Evolutionary conservation across 2,888 invertebrate species (phyloP).

Genomic region (Protophormia terraenovae): DNA sequence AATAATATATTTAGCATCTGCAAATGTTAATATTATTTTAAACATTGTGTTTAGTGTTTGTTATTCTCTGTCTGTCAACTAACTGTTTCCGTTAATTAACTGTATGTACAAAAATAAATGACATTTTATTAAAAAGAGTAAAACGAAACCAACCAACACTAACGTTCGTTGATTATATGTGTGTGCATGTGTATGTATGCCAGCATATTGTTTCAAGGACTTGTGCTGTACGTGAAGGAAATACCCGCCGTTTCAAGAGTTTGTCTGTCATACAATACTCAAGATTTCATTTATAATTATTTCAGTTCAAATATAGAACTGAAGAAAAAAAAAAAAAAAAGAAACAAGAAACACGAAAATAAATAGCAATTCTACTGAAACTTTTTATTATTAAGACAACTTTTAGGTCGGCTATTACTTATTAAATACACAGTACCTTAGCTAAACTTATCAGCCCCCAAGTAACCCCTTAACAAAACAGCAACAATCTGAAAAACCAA

Average conservation of each 20-base stretch:
- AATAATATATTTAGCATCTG: background rate
- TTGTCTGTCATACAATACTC: slow-evolving; percentile 30
- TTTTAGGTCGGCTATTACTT: background rate
- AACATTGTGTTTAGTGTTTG: background rate
- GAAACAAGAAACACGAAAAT: background rate
- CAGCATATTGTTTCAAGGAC: slow-evolving; percentile 66
- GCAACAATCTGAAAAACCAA: slow-evolving; percentile 17
- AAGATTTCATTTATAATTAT: slow-evolving; percentile 56
- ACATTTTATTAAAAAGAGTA: slow-evolving; percentile 8
- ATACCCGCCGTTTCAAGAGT: slow-evolving; percentile 57
- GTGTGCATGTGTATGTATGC: slow-evolving; percentile 2
- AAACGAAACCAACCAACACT: background rate
- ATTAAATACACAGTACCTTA: slow-evolving; percentile 52
- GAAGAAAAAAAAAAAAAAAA: background rate
- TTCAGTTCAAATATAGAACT: slow-evolving; percentile 18
- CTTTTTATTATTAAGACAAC: slow-evolving; percentile 21
- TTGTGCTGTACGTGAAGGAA: slow-evolving; percentile 28
- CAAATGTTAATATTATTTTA: slow-evolving; percentile 14
- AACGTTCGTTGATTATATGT: background rate
- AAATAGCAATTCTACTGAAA: too few species aligned
- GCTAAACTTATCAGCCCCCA: slow-evolving; percentile 2
- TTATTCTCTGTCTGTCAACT: background rate
- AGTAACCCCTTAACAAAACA: background rate
- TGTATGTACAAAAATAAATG: slow-evolving; percentile 3
- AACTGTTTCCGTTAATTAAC: slow-evolving; percentile 41